Evolutionary conservation across 2,113 vertebrate genomes (phyloP).

Genomic region (Brachionichthys hirsutus): DNA sequence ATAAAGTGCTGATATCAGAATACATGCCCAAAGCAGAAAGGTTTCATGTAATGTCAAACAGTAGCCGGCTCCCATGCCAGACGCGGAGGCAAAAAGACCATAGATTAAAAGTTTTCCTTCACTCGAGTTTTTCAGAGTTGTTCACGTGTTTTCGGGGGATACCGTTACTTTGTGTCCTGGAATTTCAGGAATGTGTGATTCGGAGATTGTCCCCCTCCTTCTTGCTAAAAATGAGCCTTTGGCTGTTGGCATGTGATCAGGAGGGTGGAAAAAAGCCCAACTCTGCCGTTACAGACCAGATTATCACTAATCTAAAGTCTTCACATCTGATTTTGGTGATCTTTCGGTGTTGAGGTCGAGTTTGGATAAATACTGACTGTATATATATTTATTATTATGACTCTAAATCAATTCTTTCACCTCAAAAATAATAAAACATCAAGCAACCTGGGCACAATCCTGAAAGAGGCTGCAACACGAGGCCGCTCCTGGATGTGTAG

Average conservation of each 20-base stretch:
- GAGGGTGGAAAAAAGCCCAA: neutral
- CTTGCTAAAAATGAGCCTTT: neutral
- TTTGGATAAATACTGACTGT: too few relatives aligned
- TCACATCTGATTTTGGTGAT: neutral
- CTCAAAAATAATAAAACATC: conserved; percentile 46
- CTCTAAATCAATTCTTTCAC: conserved; percentile 6
- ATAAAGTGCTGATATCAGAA: too few relatives aligned
- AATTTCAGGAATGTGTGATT: conserved; percentile 36
- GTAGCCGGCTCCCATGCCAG: neutral
- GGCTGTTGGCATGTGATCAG: neutral
- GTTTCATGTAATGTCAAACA: neutral
- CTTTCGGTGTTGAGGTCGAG: neutral
- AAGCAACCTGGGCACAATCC: conserved; percentile 31
- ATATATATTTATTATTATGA: too few relatives aligned
- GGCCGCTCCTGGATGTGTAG: conserved; percentile 18
- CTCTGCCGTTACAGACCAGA: too few relatives aligned
- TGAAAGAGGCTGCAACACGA: conserved; percentile 38
- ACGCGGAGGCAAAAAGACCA: conserved; percentile 4
- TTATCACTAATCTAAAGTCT: too few relatives aligned
- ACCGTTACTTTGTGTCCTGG: neutral
- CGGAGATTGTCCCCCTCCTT: conserved; percentile 9
- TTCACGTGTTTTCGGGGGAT: conserved; percentile 1
- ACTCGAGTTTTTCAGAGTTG: too few relatives aligned
- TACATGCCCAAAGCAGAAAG: neutral
- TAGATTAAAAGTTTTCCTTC: neutral